Evolutionary conservation across 2,797 vertebrate species (phyloP), one percentile per base, ranked within the genome.

Genomic region (Poeciliopsis paucimaculata): DNA sequence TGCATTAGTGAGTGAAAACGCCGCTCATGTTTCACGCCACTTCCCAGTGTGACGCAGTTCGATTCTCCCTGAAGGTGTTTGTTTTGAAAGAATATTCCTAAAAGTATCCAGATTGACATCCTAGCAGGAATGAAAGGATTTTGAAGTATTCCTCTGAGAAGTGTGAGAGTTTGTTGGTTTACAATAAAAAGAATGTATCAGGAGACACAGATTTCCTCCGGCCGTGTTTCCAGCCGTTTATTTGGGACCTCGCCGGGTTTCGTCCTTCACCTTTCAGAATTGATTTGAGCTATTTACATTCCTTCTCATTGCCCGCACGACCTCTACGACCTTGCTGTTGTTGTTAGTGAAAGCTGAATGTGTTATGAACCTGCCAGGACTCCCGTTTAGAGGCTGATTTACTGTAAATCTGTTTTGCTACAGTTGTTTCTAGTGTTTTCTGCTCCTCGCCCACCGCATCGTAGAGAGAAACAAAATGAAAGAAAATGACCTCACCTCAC

Each of bases 261-360:
- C 79, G 83, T 75, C 51, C 81, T 51, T 77, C 70, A 43, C 16
- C 26, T 45, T 79, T 71, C 41, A 76, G 13, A 74, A 81, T 91
- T 95, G 94, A 94, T 93, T 96, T 93, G 95, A 95, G 95, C 82
- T 93, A 90, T 94, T 91, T 93, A 96, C 96, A 96, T 97, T 97
- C 96, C 96, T 92, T 80, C 94, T 91, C 91, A 93, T 94, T 70
- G 39, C 87, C 93, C 84, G 84, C 86, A 90, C 79, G 78, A 91
- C 91, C 86, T 88, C 78, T 90, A 93, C 83, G 41, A 39, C 72
- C 95, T 75, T 46, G 45, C 4, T 93, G 89, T 85, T 88, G 91
- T 96, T 89, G 92, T 92, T 93, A 85, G 91, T 95, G 89, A 93
- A 95, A 83, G 96, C 95, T 94, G 91, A 95, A 91, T 94, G 95